Percentiles rank a stretch among this genome's conserved stretches.
phyloP scores from a whole-genome alignment of 2,888 invertebrate genomes.

The Cerastis leucographa region DNA sequence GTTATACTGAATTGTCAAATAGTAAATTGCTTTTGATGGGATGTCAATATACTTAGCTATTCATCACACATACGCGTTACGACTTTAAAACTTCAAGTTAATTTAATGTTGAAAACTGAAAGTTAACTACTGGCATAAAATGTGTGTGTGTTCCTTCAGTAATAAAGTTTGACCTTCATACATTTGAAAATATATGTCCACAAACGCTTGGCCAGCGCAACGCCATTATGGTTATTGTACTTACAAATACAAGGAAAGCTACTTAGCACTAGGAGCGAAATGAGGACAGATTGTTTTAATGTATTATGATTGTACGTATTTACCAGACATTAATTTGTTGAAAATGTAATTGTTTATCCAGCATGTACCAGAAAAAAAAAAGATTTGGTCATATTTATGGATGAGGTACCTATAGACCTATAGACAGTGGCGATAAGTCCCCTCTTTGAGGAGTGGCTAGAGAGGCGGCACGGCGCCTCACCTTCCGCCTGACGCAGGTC shows the following conservation, averaged over 20 bases:
- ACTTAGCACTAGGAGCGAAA: conserved; percentile 37
- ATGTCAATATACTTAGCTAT: neutral
- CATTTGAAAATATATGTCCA: conserved; percentile 15
- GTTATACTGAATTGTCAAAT: neutral
- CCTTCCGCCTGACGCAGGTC: too few relatives aligned
- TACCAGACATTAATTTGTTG: conserved; percentile 4
- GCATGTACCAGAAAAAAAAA: neutral
- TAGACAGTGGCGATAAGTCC: too few relatives aligned
- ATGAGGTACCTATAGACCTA: too few relatives aligned
- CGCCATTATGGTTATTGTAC: conserved; percentile 30
- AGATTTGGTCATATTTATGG: too few relatives aligned
- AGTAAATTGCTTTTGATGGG: neutral
- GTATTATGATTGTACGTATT: conserved; percentile 4
- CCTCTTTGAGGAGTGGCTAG: too few relatives aligned
- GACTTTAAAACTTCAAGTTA: neutral
- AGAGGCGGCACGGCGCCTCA: too few relatives aligned
- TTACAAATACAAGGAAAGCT: conserved; percentile 43
- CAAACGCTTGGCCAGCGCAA: conserved; percentile 4
- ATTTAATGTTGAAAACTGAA: neutral
- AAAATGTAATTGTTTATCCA: too few relatives aligned
- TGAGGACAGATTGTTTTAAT: conserved; percentile 28
- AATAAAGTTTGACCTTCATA: neutral
- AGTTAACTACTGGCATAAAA: neutral
- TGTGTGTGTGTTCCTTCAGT: neutral
- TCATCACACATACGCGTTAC: neutral